Base-by-base conservation (phyloP, 2,797 vertebrate genomes). In the Argya squamiceps region DNA sequence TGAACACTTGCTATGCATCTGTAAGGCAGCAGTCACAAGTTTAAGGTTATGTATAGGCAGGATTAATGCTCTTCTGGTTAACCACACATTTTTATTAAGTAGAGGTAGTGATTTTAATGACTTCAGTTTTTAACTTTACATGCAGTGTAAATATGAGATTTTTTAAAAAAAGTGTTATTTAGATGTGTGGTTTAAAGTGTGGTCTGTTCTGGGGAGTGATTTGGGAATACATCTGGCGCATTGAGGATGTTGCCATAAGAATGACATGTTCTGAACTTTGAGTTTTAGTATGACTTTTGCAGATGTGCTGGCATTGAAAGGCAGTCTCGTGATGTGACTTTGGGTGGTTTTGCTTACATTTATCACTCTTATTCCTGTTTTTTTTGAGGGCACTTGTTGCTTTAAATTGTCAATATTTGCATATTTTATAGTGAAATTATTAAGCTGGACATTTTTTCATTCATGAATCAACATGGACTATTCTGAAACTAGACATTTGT, bases 231-330 rank as follows among this genome's bases (percentile, higher is more conserved):
- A 97, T 97, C 97, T 97, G 97, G 89, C 0, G 53, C 34, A 10
- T 44, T 76, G 27, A 89, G 64, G 43, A 94, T 89, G 58, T 89
- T 94, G 94, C 98, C 96, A 97, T 68, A 59, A 96, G 95, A 97
- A 93, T 73, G 84, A 96, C 91, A 93, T 97, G 96, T 97, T 95
- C 97, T 89, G 95, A 97, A 92, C 96, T 96, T 81, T 71, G 89
- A 68, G 91, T 96, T 96, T 93, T 67, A 89, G 53, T 84, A 39
- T 11, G 75, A 82, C 32, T 96, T 96, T 67, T 87, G 89, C 97
- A 98, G 97, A 98, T 98, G 98, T 95, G 63, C 80, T 97, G 96
- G 96, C 97, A 92, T 52, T 39, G 73, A 65, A 94, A 97, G 69
- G 59, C 13, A 0, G 89, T 97, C 94, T 83, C 84, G 68, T 96